Evolutionary conservation across 37 sponge, comb jelly and placozoan genomes (phyloP), one percentile per base, ranked within the genome.

Genomic region (Sycon ciliatum): DNA sequence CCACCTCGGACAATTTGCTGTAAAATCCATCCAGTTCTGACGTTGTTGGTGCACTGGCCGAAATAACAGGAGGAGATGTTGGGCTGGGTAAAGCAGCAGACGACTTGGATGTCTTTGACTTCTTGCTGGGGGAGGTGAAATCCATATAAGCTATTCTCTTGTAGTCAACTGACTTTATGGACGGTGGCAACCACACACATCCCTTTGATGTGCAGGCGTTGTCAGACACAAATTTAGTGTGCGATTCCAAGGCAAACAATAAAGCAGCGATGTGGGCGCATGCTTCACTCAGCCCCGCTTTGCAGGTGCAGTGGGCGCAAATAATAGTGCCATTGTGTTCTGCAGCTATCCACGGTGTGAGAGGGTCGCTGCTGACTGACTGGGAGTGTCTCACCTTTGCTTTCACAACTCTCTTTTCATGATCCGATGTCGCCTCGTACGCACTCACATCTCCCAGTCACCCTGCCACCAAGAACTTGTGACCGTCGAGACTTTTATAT

Each of bases 301-400:
- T 87, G 71, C 89, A 88, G 42, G 84, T 66, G 56, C 89, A 88
- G 71, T 88, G 89, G 0, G 74, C 79, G 38, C 74, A 11, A 57
- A 73, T 1, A 16, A 84, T 80, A 30, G 26, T 66, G 3, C 84
- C 88, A 37, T 1, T 9, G 1, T 0, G 6, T 38, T 81, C 68
- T 52, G 78, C 74, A 30, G 76, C 46, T 6, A 76, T 32, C 87
- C 79, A 78, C 16, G 76, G 72, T 33, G 39, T 36, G 2, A 86
- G 54, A 32, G 87, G 83, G 9, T 67, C 78, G 22, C 74, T 75
- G 3, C 76, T 86, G 34, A 81, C 0, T 22, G 34, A 13, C 39
- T 78, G 78, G 6, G 82, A 81, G 57, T 78, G 79, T 16, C 57
- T 49, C 20, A 78, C 83, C 79, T 81, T 33, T n/a, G n/a, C n/a